Evolutionary conservation across 2,888 invertebrate species (phyloP).

Genomic region (Idaea dimidiata): DNA sequence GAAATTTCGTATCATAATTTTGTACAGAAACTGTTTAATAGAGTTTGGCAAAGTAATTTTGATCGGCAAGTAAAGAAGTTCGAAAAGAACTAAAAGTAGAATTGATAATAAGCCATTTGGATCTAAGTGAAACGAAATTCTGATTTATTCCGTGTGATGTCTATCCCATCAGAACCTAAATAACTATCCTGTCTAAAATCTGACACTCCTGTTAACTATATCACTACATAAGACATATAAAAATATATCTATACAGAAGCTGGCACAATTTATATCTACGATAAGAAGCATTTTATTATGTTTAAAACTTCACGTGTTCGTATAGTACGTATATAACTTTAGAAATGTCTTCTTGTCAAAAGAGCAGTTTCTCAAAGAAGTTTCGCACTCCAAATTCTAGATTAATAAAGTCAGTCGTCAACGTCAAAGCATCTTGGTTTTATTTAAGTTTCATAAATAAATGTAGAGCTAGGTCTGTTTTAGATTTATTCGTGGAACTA

Average conservation of each 20-base stretch:
- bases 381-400: constrained; percentile 36
- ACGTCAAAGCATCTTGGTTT: constrained; percentile 46
- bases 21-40: background rate
- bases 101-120: background rate
- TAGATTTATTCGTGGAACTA: constrained; percentile 25
- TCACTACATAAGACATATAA: background rate
- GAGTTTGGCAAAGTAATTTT: background rate
- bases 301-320: background rate
- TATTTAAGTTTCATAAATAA: constrained; percentile 49
- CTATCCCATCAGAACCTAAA: background rate
- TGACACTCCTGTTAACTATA: background rate
- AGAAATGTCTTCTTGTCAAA: constrained; percentile 19
- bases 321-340: constrained; percentile 19
- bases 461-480: constrained; percentile 34
- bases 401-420: constrained; percentile 41
- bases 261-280: background rate
- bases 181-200: background rate
- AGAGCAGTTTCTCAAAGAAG: constrained; percentile 36
- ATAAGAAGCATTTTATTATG: background rate
- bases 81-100: background rate
- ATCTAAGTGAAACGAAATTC: no score
- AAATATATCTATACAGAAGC: background rate
- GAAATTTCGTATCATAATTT: constrained; percentile 3
- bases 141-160: no score
- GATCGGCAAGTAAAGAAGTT: background rate